Percentiles rank a stretch among this genome's conserved stretches.
Evolutionary conservation across 1,140 invertebrate species (phyloP).

Genomic region (Calycopis cecrops): DNA sequence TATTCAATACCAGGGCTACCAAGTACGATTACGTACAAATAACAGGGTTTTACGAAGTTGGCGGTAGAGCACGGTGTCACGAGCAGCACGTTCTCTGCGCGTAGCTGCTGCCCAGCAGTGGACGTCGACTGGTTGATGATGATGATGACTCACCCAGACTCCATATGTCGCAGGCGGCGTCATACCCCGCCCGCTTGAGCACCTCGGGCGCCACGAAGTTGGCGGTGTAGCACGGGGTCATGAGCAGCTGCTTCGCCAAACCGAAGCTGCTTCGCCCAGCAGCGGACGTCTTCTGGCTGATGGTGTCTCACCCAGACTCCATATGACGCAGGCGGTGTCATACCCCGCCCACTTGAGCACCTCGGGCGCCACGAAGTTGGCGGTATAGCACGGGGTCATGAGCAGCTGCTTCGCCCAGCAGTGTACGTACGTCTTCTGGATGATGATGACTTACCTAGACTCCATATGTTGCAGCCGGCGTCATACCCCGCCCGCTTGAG

Average conservation of each 20-base stretch:
- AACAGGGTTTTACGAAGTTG: too few relatives aligned
- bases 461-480: slow-evolving; percentile 97
- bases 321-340: slow-evolving; percentile 98
- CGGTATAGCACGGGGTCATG: slow-evolving; percentile 99
- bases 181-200: slow-evolving; percentile 97
- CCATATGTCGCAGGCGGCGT: slow-evolving; percentile 99
- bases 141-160: slow-evolving; percentile 81
- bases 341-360: slow-evolving; percentile 98
- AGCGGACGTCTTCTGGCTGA: too few relatives aligned
- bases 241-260: slow-evolving; percentile 97
- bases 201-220: slow-evolving; percentile 99
- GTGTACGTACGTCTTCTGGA: too few relatives aligned
- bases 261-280: too few relatives aligned
- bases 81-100: too few relatives aligned
- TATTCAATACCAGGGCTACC: too few relatives aligned
- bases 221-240: slow-evolving; percentile 99
- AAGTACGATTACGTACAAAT: too few relatives aligned
- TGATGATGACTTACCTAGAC: too few relatives aligned
- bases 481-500: slow-evolving; percentile 98
- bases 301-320: too few relatives aligned
- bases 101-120: too few relatives aligned
- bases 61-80: too few relatives aligned
- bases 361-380: slow-evolving; percentile 99
- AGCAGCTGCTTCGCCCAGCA: slow-evolving; percentile 96
- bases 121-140: too few relatives aligned